Evolutionary conservation across 2,797 vertebrate species (phyloP).

Genomic region (Acropternis orthonyx): DNA sequence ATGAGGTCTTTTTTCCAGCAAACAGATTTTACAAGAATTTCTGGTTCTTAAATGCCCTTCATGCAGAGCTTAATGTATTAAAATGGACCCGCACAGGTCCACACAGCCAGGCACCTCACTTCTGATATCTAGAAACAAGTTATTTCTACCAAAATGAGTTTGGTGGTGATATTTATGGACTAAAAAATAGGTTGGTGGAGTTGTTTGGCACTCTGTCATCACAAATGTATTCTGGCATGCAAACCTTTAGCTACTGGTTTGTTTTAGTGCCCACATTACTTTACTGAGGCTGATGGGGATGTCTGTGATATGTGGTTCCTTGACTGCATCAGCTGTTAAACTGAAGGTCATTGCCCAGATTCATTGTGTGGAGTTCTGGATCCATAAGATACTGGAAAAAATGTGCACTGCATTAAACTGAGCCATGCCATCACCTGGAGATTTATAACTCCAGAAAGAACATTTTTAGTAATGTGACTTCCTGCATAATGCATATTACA

Average conservation of each 20-base stretch:
- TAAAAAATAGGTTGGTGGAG: not conserved
- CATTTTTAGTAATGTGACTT: conserved; percentile 20
- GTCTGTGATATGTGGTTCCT: not conserved
- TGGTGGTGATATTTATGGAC: not conserved
- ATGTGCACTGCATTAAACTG: not conserved
- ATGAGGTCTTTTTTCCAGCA: not conserved
- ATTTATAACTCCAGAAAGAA: conserved; percentile 47
- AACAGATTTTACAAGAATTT: not conserved
- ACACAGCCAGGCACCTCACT: not conserved
- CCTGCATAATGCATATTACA: conserved; percentile 32
- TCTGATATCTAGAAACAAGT: not conserved
- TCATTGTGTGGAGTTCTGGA: not conserved
- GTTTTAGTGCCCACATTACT: not conserved
- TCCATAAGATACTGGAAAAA: not conserved
- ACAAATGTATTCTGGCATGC: not conserved
- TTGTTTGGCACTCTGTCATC: not conserved
- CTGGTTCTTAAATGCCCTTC: not conserved
- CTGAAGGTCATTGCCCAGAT: conserved; percentile 11
- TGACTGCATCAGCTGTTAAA: not conserved
- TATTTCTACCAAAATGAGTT: not conserved
- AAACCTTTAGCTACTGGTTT: not conserved
- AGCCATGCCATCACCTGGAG: not conserved
- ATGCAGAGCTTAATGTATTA: not conserved
- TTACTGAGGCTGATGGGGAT: not conserved
- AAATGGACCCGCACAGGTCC: not conserved